phyloP scores from a whole-genome alignment of 1,140 invertebrate genomes.

The Hylaeus anthracinus region DNA sequence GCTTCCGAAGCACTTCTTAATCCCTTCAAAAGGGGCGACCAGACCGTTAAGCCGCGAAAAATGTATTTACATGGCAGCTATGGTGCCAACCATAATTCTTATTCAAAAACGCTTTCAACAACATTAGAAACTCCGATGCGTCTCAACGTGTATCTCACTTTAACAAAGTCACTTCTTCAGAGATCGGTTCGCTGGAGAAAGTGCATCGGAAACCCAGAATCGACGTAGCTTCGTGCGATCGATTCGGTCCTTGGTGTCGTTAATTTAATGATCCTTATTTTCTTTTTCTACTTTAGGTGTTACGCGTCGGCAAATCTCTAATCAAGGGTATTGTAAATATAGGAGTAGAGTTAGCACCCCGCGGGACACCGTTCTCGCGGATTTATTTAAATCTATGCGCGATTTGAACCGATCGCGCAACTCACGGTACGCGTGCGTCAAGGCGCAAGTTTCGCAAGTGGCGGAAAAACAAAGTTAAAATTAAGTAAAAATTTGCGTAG shows the following conservation, averaged over 20 bases:
- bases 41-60: too few relatives aligned
- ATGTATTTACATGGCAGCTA: too few relatives aligned
- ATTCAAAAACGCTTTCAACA: too few relatives aligned
- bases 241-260: conserved; percentile 33
- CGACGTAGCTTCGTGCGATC: background rate
- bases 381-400: conserved; percentile 8
- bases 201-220: conserved; percentile 22
- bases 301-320: conserved; percentile 24
- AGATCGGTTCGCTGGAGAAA: background rate
- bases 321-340: conserved; percentile 53
- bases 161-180: too few relatives aligned
- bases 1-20: conserved; percentile 25
- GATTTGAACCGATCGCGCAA: background rate
- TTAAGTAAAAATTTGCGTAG: background rate
- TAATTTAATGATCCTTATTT: conserved; percentile 28
- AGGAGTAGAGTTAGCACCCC: conserved; percentile 2
- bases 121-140: too few relatives aligned
- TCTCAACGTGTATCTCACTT: too few relatives aligned
- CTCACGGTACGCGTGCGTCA: background rate
- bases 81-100: too few relatives aligned
- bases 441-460: background rate
- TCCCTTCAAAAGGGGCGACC: background rate
- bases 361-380: background rate
- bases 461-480: too few relatives aligned
- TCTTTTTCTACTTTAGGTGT: conserved; percentile 10